Base-by-base conservation (phyloP, 2,113 vertebrate species). In the Morone saxatilis region DNA sequence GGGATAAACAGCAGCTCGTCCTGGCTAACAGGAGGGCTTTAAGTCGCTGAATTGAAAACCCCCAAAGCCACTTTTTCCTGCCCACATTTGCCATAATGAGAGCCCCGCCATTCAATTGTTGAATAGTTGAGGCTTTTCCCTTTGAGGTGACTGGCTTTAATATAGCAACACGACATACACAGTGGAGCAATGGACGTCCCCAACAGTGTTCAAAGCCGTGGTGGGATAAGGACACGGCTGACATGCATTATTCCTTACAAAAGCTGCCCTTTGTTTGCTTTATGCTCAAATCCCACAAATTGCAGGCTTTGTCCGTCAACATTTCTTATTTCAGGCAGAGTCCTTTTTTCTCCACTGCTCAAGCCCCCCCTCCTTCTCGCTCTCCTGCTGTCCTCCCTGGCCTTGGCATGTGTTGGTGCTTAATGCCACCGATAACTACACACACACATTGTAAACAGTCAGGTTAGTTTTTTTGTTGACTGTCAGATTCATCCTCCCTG, bases 51-150 rank as follows among this genome's bases (percentile, higher is more conserved):
- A 89, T 82, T 76, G 74, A 91, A 89, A 94, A 92, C 85, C 94
- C 92, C 94, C 89, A 94, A 94, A 94, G 92, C 91, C 92, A 87
- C 92, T 91, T 91, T 94, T 93, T 93, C 93, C 93, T 94, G 91
- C 93, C 93, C 91, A 85, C 91, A 91, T 51, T 51, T 87, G 88
- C 94, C 92, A 94, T 95, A 96, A 95, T 95, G 95, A 95, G 85
- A 95, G 93, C 83, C 94, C 90, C 95, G 73, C 91, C 94, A 90
- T 91, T 93, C 91, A 85, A 90, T 92, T 94, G 94, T 94, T 94
- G 94, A 95, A 96, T 96, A 96, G 89, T 94, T 95, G 95, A 95
- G 95, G 94, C 84, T 94, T 94, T 94, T 91, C 70, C 82, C 91
- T 95, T 94, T 94, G 93, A 94, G 94, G 91, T 89, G 94, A 94